Evolutionary conservation across 1,140 invertebrate species (phyloP).

Genomic region (Anadara kagoshimensis): DNA sequence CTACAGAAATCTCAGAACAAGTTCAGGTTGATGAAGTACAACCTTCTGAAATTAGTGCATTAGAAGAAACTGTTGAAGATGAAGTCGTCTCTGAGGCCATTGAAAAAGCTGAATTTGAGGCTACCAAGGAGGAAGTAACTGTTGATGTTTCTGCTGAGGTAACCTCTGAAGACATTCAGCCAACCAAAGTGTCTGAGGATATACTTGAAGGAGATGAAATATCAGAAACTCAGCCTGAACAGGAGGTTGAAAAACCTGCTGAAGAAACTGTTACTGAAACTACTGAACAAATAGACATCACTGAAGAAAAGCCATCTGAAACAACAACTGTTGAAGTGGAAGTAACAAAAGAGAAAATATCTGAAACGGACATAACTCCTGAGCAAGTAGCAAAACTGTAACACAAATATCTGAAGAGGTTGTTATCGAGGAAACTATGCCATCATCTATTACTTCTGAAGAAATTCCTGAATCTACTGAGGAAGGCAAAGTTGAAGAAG

Average conservation of each 20-base stretch:
- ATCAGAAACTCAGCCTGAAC: conserved; percentile 13
- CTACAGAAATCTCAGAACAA: conserved; percentile 10
- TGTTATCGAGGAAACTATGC: background rate
- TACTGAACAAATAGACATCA: background rate
- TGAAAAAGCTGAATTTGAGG: background rate
- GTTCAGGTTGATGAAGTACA: background rate
- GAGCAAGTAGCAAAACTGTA: background rate
- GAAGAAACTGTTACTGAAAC: background rate
- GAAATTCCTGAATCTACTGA: conserved; percentile 10
- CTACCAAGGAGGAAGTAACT: conserved; percentile 6
- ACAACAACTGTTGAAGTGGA: background rate
- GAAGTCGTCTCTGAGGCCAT: background rate
- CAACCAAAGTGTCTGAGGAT: background rate
- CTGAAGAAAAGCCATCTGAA: background rate
- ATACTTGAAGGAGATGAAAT: conserved; percentile 4
- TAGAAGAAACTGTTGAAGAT: background rate
- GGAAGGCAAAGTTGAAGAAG: conserved; percentile 1
- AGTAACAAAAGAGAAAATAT: background rate
- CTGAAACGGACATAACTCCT: background rate
- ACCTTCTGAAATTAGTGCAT: background rate
- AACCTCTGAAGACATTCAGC: background rate
- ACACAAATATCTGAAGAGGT: conserved; percentile 7
- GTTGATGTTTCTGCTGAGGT: background rate
- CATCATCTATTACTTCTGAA: conserved; percentile 1
- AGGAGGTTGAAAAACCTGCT: conserved; percentile 14